A percentile compares a stretch with the other conserved stretches of the same genome.
phyloP scores from a whole-genome alignment of 2,888 invertebrate genomes.

The Phytoseiulus persimilis region DNA sequence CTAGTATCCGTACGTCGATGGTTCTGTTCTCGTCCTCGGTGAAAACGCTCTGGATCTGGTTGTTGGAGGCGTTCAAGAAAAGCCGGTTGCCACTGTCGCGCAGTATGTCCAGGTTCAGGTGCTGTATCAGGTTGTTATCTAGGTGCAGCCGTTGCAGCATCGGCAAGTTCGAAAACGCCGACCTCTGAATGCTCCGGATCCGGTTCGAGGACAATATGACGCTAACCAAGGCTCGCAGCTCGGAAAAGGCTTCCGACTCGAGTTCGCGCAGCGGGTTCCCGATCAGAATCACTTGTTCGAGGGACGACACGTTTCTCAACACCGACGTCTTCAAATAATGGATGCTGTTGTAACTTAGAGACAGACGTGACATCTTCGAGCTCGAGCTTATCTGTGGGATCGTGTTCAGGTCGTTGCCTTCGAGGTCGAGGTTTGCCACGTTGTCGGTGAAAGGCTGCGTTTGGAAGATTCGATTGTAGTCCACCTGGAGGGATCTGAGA shows the following conservation, averaged over 20 bases:
- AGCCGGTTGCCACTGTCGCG: constrained; percentile 61
- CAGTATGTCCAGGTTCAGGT: constrained; percentile 64
- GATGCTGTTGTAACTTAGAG: constrained; percentile 40
- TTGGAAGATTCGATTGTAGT: constrained; percentile 65
- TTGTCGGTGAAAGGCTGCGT: constrained; percentile 62
- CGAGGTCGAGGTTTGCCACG: constrained; percentile 74
- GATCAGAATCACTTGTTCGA: constrained; percentile 60
- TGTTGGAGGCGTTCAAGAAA: constrained; percentile 44
- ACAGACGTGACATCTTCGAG: constrained; percentile 27
- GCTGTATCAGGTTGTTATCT: constrained; percentile 68
- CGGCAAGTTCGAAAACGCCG: constrained; percentile 67
- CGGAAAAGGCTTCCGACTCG: constrained; percentile 62
- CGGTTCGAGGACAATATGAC: constrained; percentile 67
- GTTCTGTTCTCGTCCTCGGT: constrained; percentile 39
- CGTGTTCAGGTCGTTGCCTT: constrained; percentile 71
- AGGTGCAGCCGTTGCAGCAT: constrained; percentile 71
- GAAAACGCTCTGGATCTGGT: constrained; percentile 41
- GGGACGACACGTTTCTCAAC: constrained; percentile 57
- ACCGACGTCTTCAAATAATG: constrained; percentile 60
- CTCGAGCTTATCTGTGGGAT: constrained; percentile 53
- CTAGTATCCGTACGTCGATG: constrained; percentile 42
- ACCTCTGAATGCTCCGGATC: constrained; percentile 62
- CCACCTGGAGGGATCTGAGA: constrained; percentile 46
- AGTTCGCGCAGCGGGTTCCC: constrained; percentile 68
- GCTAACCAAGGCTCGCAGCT: constrained; percentile 64